Evolutionary conservation across 2,113 vertebrate genomes (phyloP), one percentile per base, ranked within the genome.

Genomic region (Labrus mixtus): DNA sequence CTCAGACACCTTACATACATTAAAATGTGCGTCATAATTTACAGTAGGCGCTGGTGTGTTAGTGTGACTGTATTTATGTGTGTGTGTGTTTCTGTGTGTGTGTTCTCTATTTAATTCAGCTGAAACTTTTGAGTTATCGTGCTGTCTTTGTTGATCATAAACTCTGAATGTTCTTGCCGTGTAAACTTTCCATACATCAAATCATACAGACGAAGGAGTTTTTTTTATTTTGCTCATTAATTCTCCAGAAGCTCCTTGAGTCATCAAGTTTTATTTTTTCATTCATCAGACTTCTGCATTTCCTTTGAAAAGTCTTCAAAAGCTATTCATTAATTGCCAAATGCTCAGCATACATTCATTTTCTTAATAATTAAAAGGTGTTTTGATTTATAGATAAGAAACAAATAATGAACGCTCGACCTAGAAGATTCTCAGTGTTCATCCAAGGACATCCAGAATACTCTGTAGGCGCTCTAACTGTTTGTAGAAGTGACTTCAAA

Each of bases 131-230:
- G 77, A 73, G 25, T 77, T 70, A 25, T 65, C 65, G 76, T 69
- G 3, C 11, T 33, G 45, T 70, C 68, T 76, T 73, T 81, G 57
- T 68, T 59, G 56, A 46, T 64, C 5, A 6, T 67, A 50, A 46
- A 12, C 45, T 53, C 10, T 72, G 79, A 71, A 81, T 67, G 33
- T 66, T 57, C 56, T 67, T 63, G 51, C 41, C 0, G 72, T 54
- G 61, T 74, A 72, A 82, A 80, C 62, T 59, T 78, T 69, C 57
- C 57, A 76, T 45, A 54, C 43, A 37, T 76, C 53, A 68, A 15
- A 43, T 65, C 39, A 56, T 46, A 48, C 1, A 4, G 41, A n/a
- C 46, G 45, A 41, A 33, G 10, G 22, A 43, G 17, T 20, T 41
- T 46, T 57, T 57, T 80, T 15, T n/a, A n/a, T n/a, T 48, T 54